Conservation (phyloP, 2,888 invertebrate species). For the Drosophila atroscutellata region DNA sequence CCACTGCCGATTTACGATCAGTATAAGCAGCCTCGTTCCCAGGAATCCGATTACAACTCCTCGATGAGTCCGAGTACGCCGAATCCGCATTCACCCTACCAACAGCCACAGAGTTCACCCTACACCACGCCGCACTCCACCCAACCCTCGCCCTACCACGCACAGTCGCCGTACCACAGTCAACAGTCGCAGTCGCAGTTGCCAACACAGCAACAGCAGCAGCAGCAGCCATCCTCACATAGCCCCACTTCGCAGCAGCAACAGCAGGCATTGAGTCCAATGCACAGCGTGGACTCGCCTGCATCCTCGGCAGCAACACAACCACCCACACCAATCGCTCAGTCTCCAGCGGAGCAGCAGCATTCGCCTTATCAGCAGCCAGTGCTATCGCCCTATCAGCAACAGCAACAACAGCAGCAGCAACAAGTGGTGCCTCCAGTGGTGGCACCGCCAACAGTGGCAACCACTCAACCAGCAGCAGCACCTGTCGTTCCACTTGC, state of each 20-base stretch:
- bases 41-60: conserved; percentile 87
- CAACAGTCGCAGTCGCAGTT: conserved; percentile 61
- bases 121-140: conserved; percentile 83
- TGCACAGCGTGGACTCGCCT: conserved; percentile 79
- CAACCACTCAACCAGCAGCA: conserved; percentile 52
- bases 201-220: conserved; percentile 55
- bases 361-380: conserved; percentile 85
- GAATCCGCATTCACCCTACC: conserved; percentile 86
- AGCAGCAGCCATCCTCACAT: conserved; percentile 58
- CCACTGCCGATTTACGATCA: conserved; percentile 86
- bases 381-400: conserved; percentile 85
- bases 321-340: conserved; percentile 80
- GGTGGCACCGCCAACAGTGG: conserved; percentile 82
- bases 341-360: conserved; percentile 84
- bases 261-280: conserved; percentile 79
- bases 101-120: conserved; percentile 86
- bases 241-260: conserved; percentile 74
- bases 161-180: conserved; percentile 82
- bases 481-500: conserved; percentile 52
- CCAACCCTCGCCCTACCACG: conserved; percentile 84
- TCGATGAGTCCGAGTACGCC: conserved; percentile 86
- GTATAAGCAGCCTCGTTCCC: conserved; percentile 86
- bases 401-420: conserved; percentile 65
- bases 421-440: conserved; percentile 72
- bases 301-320: conserved; percentile 83